A percentile compares a stretch with the other conserved stretches of the same genome.
phyloP scores from a whole-genome alignment of 1,140 invertebrate genomes.

The Diorhabda carinulata region DNA sequence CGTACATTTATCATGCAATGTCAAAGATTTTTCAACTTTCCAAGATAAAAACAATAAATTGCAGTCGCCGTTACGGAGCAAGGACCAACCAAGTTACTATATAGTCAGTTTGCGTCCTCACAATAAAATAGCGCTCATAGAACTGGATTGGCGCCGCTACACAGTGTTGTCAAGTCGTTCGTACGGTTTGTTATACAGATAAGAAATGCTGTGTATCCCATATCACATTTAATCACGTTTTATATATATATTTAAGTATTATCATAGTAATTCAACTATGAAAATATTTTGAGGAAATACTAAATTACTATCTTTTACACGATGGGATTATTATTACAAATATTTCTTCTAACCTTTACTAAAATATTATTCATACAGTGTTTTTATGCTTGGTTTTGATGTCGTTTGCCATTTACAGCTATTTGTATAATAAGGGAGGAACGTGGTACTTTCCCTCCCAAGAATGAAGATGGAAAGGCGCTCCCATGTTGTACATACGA shows the following conservation, averaged over 20 bases:
- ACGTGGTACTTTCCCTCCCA: neutral
- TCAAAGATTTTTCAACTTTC: neutral
- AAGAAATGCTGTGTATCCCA: too few species aligned
- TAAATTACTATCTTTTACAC: neutral
- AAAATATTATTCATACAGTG: neutral
- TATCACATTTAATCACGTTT: too few species aligned
- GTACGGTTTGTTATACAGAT: neutral
- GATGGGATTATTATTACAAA: neutral
- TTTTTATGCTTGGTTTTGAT: neutral
- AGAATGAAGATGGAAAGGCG: neutral
- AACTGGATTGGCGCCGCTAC: constrained; percentile 37
- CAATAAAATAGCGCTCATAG: constrained; percentile 33
- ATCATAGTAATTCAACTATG: too few species aligned
- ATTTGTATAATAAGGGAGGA: neutral
- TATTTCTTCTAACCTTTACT: neutral
- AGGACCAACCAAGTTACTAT: constrained; percentile 15
- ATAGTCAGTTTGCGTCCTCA: constrained; percentile 28
- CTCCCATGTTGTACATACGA: neutral
- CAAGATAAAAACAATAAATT: constrained; percentile 4
- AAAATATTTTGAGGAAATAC: too few species aligned
- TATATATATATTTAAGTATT: too few species aligned
- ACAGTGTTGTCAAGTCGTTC: constrained; percentile 23
- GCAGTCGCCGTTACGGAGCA: neutral
- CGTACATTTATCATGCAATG: constrained; percentile 2
- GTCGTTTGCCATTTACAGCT: neutral